Evolutionary conservation across 2,113 vertebrate genomes (phyloP), one percentile per base, ranked within the genome.

Genomic region (Cavia porcellus): DNA sequence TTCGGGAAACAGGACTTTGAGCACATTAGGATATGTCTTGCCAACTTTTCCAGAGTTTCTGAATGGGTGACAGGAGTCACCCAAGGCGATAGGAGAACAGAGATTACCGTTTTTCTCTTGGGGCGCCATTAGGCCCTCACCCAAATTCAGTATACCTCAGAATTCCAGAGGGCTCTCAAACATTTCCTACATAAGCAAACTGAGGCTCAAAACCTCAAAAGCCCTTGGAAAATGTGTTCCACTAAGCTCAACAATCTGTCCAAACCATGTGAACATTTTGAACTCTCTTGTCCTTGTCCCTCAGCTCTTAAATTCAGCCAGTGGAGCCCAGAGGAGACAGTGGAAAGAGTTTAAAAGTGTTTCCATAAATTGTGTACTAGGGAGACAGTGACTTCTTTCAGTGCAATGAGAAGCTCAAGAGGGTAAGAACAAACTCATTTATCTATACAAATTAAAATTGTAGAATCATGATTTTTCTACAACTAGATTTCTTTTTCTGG

Each of bases 361-460:
- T 74, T 75, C 94, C 55, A 79, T 38, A 75, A 68, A 87, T 74
- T 75, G 3, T 61, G 2, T 25, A 42, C 35, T 86, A 22, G 20
- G 17, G 25, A 45, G 28, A 94, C 84, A 15, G 22, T 88, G 62
- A 24, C 28, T 88, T 64, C 52, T 95, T 47, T 64, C 61, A 77
- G 52, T 25, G 2, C 68, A 61, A 9, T 85, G 20, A 93, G 8
- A 95, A 72, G 35, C 57, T 90, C 57, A 94, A 89, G 96, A 62
- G 70, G 20, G 3, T 12, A 82, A 5, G 68, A 83, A 84, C 38
- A 95, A 92, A 89, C 66, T 82, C 10, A 6, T 6, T 96, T 7
- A 62, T 35, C 57, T 90, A 11, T 20, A 84, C 68, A 90, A 68
- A 93, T 64, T 92, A 91, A 87, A 95, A 82, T 80, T 59, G 45